Evolutionary conservation across 2,113 vertebrate genomes (phyloP).

Genomic region (Dromiciops gliroides): DNA sequence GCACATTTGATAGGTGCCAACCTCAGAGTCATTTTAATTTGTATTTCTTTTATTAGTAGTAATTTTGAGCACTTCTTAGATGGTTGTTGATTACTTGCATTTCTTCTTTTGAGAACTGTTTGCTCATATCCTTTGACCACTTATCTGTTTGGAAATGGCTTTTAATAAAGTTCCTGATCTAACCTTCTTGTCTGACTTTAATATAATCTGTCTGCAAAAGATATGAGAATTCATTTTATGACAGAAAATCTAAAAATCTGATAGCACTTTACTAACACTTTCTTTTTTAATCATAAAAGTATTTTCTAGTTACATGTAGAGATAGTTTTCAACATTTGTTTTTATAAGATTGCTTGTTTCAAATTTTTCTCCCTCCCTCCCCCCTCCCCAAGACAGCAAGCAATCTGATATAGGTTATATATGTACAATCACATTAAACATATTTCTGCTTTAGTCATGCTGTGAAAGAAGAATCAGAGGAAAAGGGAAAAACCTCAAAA

Average conservation of each 20-base stretch:
- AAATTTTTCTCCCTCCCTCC: too few relatives aligned
- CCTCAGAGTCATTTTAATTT: neutral
- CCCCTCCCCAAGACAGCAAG: too few relatives aligned
- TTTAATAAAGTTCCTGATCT: slow-evolving; percentile 6
- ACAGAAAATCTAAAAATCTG: neutral
- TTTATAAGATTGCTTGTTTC: too few relatives aligned
- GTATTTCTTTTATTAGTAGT: neutral
- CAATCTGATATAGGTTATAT: too few relatives aligned
- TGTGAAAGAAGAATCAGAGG: too few relatives aligned
- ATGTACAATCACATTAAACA: too few relatives aligned
- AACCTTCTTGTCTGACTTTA: neutral
- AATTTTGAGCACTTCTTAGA: neutral
- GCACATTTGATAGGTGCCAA: neutral
- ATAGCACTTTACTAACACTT: neutral
- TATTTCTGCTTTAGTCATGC: too few relatives aligned
- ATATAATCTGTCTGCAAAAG: neutral
- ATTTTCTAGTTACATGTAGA: too few relatives aligned
- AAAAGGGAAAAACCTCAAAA: too few relatives aligned
- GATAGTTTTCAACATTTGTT: too few relatives aligned
- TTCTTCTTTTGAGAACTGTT: neutral
- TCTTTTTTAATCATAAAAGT: too few relatives aligned
- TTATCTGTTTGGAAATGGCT: neutral
- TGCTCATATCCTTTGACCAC: neutral
- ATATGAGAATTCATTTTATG: neutral
- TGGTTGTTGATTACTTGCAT: neutral